Conservation (phyloP, 2,797 vertebrate genomes). For the Micropoecilia bifurca region DNA sequence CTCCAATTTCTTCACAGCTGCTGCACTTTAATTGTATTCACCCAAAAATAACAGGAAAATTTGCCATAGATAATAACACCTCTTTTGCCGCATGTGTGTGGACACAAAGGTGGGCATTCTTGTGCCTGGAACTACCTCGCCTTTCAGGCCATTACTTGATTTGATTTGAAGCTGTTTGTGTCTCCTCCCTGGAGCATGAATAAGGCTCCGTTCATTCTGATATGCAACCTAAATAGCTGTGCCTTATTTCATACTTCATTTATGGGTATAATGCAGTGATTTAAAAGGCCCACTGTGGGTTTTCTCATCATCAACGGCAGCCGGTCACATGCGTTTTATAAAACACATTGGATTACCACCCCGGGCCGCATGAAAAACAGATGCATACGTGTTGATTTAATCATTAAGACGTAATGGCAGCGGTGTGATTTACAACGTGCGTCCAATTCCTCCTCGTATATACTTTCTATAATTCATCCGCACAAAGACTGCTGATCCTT, state of each 20-base stretch:
- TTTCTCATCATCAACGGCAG: conserved; percentile 30
- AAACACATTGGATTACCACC: conserved; percentile 28
- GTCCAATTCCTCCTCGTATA: neutral
- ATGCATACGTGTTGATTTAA: conserved; percentile 30
- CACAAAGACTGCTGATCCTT: conserved; percentile 6
- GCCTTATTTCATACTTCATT: conserved; percentile 65
- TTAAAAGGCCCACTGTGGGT: conserved; percentile 37
- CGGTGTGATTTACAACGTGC: conserved; percentile 39
- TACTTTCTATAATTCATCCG: conserved; percentile 15
- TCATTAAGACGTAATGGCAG: conserved; percentile 23
- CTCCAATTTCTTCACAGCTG: conserved; percentile 63
- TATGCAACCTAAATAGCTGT: conserved; percentile 46
- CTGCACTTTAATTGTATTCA: conserved; percentile 62
- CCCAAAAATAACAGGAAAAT: conserved; percentile 70
- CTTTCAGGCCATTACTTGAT: conserved; percentile 71
- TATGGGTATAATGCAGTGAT: conserved; percentile 46
- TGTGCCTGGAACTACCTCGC: conserved; percentile 54
- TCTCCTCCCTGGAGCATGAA: conserved; percentile 52
- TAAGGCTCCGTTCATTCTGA: conserved; percentile 55
- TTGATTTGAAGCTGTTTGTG: conserved; percentile 68
- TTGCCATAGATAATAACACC: conserved; percentile 74
- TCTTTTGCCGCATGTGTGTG: conserved; percentile 49
- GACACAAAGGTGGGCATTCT: conserved; percentile 72
- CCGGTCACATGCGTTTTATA: conserved; percentile 49
- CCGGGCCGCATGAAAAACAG: conserved; percentile 15